Percentiles rank a stretch among this genome's conserved stretches.
Conservation (phyloP, 2,113 vertebrate genomes). For the Lophotis ruficrista region DNA sequence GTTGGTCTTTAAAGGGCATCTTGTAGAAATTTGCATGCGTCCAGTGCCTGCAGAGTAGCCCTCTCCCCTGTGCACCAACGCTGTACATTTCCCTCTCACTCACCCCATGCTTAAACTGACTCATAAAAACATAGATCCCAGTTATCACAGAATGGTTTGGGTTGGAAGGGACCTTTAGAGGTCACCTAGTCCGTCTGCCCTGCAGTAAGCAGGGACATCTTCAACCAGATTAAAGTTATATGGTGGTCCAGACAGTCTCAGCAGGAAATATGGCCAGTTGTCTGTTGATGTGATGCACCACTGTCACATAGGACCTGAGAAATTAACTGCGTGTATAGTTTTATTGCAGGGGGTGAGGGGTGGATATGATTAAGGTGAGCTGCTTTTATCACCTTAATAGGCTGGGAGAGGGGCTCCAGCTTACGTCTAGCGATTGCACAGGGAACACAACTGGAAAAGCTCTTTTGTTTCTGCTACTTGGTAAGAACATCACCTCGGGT, state of each 20-base stretch:
- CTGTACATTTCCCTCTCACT: not conserved
- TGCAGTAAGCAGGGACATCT: too few relatives aligned
- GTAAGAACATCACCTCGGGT: not conserved
- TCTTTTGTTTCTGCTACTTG: not conserved
- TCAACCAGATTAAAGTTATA: too few relatives aligned
- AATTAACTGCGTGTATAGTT: not conserved
- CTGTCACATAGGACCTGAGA: not conserved
- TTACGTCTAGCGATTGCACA: accelerated
- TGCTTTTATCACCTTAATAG: not conserved
- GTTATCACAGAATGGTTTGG: too few relatives aligned
- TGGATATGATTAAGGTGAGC: not conserved
- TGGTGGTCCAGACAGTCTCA: not conserved
- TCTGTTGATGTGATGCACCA: not conserved
- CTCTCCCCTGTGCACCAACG: accelerated
- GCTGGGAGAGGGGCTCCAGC: not conserved
- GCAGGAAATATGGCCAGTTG: not conserved
- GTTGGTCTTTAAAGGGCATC: not conserved
- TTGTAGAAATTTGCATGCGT: not conserved
- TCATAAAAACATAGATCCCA: not conserved
- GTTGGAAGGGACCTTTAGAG: too few relatives aligned
- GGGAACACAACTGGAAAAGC: not conserved
- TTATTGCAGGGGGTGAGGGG: not conserved
- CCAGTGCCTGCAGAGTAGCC: not conserved
- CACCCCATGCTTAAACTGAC: not conserved
- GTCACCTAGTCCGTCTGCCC: too few relatives aligned